Percentiles rank a stretch among this genome's conserved stretches.
Evolutionary conservation across 2,797 vertebrate genomes (phyloP).

Genomic region (Fistularia tabacaria): DNA sequence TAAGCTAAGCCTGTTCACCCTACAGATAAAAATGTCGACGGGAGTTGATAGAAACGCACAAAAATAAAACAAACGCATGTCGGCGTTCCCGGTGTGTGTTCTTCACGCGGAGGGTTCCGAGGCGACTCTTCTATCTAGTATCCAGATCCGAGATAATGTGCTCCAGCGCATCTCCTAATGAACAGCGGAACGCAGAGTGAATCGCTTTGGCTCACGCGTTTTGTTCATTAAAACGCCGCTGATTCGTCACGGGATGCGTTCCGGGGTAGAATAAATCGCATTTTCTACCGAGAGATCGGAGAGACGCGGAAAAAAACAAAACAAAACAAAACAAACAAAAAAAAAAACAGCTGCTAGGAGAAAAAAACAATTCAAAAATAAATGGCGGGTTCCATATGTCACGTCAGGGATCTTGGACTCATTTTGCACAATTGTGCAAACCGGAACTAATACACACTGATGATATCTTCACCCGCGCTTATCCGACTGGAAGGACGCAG

Average conservation of each 20-base stretch:
- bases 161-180: constrained; percentile 44
- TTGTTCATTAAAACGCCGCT: constrained; percentile 61
- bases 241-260: constrained; percentile 54
- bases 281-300: constrained; percentile 28
- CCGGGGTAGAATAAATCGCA: constrained; percentile 56
- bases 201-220: constrained; percentile 53
- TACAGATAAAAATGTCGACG: too few species aligned
- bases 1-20: too few species aligned
- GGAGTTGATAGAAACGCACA: too few species aligned
- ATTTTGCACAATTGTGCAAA: constrained; percentile 29
- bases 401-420: constrained; percentile 15
- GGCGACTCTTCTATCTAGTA: background rate
- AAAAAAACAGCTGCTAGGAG: constrained; percentile 53
- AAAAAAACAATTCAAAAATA: constrained; percentile 66
- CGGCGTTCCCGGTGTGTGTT: too few species aligned
- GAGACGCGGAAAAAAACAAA: too few species aligned
- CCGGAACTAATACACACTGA: constrained; percentile 9
- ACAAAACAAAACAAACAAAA: too few species aligned
- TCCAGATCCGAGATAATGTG: constrained; percentile 7
- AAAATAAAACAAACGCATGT: too few species aligned
- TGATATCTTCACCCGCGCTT: constrained; percentile 33
- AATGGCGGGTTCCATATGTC: constrained; percentile 44
- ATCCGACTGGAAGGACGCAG: constrained; percentile 13
- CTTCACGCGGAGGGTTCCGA: too few species aligned
- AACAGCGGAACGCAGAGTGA: constrained; percentile 45